Percentiles rank a stretch among this genome's conserved stretches.
Evolutionary conservation across 2,797 vertebrate species (phyloP).

Genomic region (Carapus acus): DNA sequence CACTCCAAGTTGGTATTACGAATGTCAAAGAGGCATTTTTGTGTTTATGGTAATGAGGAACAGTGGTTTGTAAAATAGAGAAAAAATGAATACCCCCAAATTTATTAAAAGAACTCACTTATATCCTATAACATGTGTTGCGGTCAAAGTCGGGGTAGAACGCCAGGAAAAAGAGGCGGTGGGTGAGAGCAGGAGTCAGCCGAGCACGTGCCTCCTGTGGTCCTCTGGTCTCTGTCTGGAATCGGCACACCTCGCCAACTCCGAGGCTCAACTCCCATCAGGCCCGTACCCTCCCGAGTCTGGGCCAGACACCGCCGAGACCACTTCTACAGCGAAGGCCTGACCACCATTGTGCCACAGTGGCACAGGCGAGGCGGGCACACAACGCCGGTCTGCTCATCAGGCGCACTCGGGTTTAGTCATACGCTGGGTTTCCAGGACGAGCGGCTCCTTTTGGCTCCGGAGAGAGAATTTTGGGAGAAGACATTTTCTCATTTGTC

Average conservation of each 20-base stretch:
- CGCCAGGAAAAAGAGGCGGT: slow-evolving; percentile 74
- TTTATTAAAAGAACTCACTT: slow-evolving; percentile 78
- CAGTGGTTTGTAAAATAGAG: slow-evolving; percentile 67
- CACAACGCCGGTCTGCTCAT: slow-evolving; percentile 58
- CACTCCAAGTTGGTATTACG: slow-evolving; percentile 43
- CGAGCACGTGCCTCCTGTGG: slow-evolving; percentile 66
- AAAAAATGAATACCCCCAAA: slow-evolving; percentile 68
- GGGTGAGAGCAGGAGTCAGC: slow-evolving; percentile 62
- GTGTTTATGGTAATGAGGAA: slow-evolving; percentile 69
- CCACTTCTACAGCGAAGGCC: slow-evolving; percentile 61
- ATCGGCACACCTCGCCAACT: slow-evolving; percentile 49
- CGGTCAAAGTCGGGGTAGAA: slow-evolving; percentile 57
- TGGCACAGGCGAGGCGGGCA: slow-evolving; percentile 59
- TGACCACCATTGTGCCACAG: slow-evolving; percentile 64
- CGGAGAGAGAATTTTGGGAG: slow-evolving; percentile 57
- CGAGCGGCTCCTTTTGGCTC: slow-evolving; percentile 62
- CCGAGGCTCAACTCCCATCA: slow-evolving; percentile 49
- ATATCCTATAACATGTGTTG: slow-evolving; percentile 81
- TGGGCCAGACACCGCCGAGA: slow-evolving; percentile 64
- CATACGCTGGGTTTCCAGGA: slow-evolving; percentile 55
- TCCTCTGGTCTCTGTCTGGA: slow-evolving; percentile 65
- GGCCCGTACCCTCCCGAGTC: slow-evolving; percentile 49
- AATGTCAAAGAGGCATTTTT: slow-evolving; percentile 57
- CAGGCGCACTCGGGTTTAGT: slow-evolving; percentile 62
- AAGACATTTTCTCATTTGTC: slow-evolving; percentile 71